phyloP scores from a whole-genome alignment of 2,113 vertebrate species.

The Xiphophorus couchianus region DNA sequence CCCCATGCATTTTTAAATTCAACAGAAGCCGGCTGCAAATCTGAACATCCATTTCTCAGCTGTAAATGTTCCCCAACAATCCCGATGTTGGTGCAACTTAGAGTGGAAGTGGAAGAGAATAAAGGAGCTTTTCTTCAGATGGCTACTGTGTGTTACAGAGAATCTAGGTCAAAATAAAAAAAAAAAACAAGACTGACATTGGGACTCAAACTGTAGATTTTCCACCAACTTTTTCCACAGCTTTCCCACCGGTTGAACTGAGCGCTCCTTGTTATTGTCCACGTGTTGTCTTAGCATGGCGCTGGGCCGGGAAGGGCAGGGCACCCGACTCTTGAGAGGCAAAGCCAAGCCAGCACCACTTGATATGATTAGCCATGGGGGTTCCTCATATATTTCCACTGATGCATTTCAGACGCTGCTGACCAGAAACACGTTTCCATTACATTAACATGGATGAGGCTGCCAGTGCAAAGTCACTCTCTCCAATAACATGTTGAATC shows the following conservation, averaged over 20 bases:
- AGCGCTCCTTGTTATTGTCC: slow-evolving; percentile 63
- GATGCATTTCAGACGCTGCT: slow-evolving; percentile 64
- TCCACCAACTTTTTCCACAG: slow-evolving; percentile 78
- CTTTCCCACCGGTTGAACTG: slow-evolving; percentile 64
- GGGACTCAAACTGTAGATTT: slow-evolving; percentile 65
- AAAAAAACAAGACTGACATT: slow-evolving; percentile 38
- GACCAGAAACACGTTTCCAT: slow-evolving; percentile 67
- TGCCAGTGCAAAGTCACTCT: slow-evolving; percentile 49
- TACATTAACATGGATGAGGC: slow-evolving; percentile 50
- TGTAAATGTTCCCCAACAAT: slow-evolving; percentile 26
- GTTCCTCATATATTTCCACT: slow-evolving; percentile 58
- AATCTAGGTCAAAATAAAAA: slow-evolving; percentile 64
- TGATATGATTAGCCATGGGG: slow-evolving; percentile 62
- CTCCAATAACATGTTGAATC: slow-evolving; percentile 58
- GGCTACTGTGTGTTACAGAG: slow-evolving; percentile 21
- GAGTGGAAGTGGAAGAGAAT: background rate
- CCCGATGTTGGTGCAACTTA: slow-evolving; percentile 15
- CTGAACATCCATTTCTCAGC: slow-evolving; percentile 56
- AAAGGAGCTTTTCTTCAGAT: slow-evolving; percentile 23
- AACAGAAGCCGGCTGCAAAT: slow-evolving; percentile 33
- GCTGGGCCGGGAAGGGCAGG: slow-evolving; percentile 63
- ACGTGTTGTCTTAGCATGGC: slow-evolving; percentile 68
- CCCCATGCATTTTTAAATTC: slow-evolving; percentile 54
- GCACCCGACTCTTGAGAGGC: slow-evolving; percentile 58
- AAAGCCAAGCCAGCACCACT: slow-evolving; percentile 57